phyloP scores from a whole-genome alignment of 35 echinoderm and acorn worm species.

The Eucidaris tribuloides region DNA sequence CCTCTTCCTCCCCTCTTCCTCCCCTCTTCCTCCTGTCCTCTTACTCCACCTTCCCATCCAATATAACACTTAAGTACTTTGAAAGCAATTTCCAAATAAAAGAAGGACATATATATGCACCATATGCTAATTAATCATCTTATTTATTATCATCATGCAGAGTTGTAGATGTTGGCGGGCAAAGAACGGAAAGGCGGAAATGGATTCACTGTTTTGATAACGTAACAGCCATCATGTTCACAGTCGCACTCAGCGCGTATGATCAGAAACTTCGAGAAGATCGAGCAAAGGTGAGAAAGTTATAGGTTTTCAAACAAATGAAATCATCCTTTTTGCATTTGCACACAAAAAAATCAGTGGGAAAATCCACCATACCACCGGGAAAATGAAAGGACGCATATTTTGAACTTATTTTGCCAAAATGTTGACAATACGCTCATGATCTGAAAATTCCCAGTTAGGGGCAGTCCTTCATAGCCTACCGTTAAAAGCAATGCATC shows the following conservation, averaged over 20 bases:
- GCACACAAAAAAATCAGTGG: too few species aligned
- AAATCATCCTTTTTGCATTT: too few species aligned
- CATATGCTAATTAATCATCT: neutral
- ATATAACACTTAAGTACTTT: neutral
- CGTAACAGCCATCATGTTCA: slow-evolving; percentile 70
- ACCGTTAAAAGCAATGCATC: too few species aligned
- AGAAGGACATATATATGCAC: neutral
- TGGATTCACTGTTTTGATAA: slow-evolving; percentile 95
- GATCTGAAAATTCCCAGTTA: too few species aligned
- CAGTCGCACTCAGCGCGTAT: slow-evolving; percentile 65
- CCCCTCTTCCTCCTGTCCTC: neutral
- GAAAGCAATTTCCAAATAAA: neutral
- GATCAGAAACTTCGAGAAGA: slow-evolving; percentile 67
- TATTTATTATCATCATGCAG: neutral
- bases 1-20: neutral
- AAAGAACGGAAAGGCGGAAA: slow-evolving; percentile 78
- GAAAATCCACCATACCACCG: too few species aligned
- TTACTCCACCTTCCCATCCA: neutral
- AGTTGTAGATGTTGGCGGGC: slow-evolving; percentile 75
- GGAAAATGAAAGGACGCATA: too few species aligned
- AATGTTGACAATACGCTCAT: too few species aligned
- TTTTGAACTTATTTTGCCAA: too few species aligned
- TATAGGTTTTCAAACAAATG: too few species aligned
- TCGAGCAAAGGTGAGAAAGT: slow-evolving; percentile 34
- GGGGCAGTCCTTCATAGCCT: too few species aligned